Conservation (phyloP, 2,797 vertebrate species). For the Sebastes nivosus region DNA sequence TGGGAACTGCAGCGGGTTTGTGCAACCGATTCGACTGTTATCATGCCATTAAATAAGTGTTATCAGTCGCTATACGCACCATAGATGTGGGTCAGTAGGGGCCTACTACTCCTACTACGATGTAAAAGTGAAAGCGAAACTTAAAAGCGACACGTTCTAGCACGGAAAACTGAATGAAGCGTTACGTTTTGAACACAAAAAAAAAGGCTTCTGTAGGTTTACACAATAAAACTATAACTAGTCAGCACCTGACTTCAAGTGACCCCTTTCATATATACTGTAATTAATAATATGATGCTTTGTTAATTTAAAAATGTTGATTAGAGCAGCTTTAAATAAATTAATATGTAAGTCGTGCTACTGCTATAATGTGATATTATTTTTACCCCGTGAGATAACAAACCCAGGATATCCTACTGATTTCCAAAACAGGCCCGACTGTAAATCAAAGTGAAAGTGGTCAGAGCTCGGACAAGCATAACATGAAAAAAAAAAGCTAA, state of each 20-base stretch:
- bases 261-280: background rate
- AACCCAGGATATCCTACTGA: conserved; percentile 25
- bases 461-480: background rate
- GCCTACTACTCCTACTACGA: too few species aligned
- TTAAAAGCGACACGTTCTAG: too few species aligned
- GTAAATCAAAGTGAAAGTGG: conserved; percentile 8
- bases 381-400: conserved; percentile 7
- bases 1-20: background rate
- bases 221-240: too few species aligned
- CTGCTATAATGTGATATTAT: conserved; percentile 3
- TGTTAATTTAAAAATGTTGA: conserved; percentile 1
- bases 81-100: too few species aligned
- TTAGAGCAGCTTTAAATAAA: background rate
- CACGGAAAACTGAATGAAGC: too few species aligned
- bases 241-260: too few species aligned
- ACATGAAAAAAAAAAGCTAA: background rate
- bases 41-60: too few species aligned
- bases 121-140: too few species aligned
- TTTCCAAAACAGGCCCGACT: conserved; percentile 5
- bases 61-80: too few species aligned
- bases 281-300: background rate
- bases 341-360: background rate
- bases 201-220: too few species aligned
- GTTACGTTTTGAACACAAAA: too few species aligned
- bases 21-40: too few species aligned